Evolutionary conservation across 2,113 vertebrate genomes (phyloP), one percentile per base, ranked within the genome.

Genomic region (Neolamprologus tretocephalus): DNA sequence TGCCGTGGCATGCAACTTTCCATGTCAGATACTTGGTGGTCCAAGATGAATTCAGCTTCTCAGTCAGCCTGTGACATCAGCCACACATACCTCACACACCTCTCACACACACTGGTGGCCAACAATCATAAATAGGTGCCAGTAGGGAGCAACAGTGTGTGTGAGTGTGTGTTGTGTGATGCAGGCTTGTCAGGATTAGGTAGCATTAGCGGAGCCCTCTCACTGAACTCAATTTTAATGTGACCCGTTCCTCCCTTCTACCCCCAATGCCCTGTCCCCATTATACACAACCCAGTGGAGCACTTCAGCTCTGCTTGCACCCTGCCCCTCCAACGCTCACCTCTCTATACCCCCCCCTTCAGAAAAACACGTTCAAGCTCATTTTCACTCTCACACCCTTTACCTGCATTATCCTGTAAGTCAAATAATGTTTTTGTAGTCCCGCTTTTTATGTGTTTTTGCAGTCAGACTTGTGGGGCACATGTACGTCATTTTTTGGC

Each of bases 201-300:
- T 28, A 90, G 92, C 86, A 92, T 93, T 92, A 94, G 84, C 26
- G 10, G 80, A 92, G 93, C 47, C 93, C 95, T 95, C 86, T 92
- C 58, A 21, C 63, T 96, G 94, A 96, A 95, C 96, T 90, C 40
- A 75, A 35, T 81, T 94, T 95, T 93, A 95, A 95, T 92, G 91
- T 86, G 87, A 94, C 93, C 94, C 93, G 91, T 88, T 92, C 82
- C 80, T 91, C 84, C 89, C 28, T 81, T 85, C 66, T 84, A 83
- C 49, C 86, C 85, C 89, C 81, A 82, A 81, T 51, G 87, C 86
- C 82, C 87, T 37, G 83, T 90, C 90, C 85, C 66, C 85, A 90
- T 93, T 92, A 85, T 35, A 87, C 85, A 94, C 87, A 91, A 82
- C 92, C 87, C 94, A 95, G 78, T 85, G 89, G 92, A 95, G 82